Evolutionary conservation across 2,888 invertebrate genomes (phyloP).

Genomic region (Drosophila melanosoma): DNA sequence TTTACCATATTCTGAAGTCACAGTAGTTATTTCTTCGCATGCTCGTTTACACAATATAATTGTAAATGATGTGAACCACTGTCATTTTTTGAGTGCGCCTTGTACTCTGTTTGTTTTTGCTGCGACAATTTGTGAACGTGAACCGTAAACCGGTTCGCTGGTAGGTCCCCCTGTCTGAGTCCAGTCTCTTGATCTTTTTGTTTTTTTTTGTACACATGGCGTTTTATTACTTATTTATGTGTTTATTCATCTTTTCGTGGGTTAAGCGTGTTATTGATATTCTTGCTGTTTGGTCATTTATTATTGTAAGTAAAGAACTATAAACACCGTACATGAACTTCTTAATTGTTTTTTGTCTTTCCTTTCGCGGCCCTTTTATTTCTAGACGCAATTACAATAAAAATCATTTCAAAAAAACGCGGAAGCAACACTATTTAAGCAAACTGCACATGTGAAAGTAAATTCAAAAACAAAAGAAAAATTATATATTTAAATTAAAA

Average conservation of each 20-base stretch:
- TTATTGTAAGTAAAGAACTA: conserved; percentile 18
- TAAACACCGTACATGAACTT: conserved; percentile 11
- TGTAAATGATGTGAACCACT: conserved; percentile 61
- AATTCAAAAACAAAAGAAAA: conserved; percentile 19
- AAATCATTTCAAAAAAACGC: conserved; percentile 29
- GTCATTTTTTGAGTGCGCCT: conserved; percentile 53
- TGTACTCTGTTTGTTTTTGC: conserved; percentile 36
- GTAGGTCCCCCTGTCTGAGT: conserved; percentile 4
- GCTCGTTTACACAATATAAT: conserved; percentile 13
- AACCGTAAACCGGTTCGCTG: conserved; percentile 54
- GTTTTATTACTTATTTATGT: conserved; percentile 51
- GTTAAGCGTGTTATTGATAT: conserved; percentile 38
- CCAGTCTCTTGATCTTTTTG: conserved; percentile 22
- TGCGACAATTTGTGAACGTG: conserved; percentile 63
- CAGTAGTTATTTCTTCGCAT: conserved; percentile 13
- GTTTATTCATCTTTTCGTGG: conserved; percentile 4
- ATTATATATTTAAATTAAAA: conserved; percentile 35
- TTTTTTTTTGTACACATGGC: conserved; percentile 42
- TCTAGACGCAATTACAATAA: conserved; percentile 38
- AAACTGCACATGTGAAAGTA: conserved; percentile 29
- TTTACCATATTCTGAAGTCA: conserved; percentile 8
- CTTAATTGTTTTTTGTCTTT: conserved; percentile 9
- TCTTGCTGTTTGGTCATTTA: conserved; percentile 34
- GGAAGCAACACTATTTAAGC: conserved; percentile 25
- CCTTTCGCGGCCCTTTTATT: not conserved